Evolutionary conservation across 2,888 invertebrate genomes (phyloP).

Genomic region (Elgonia sp.): DNA sequence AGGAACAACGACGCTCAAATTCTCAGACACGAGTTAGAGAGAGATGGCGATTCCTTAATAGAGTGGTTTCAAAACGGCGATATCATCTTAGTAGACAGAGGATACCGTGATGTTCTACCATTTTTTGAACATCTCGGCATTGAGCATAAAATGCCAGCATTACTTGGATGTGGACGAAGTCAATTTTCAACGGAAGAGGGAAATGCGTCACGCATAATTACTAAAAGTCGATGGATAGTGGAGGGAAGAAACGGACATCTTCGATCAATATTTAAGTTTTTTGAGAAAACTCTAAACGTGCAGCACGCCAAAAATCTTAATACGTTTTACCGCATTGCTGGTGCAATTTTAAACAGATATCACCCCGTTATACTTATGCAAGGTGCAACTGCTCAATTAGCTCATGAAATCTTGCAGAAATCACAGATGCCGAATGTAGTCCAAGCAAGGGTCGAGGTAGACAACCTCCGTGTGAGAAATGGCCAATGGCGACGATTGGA

Average conservation of each 20-base stretch:
- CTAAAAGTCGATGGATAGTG: constrained; percentile 56
- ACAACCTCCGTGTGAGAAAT: constrained; percentile 13
- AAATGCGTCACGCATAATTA: constrained; percentile 44
- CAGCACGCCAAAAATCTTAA: constrained; percentile 41
- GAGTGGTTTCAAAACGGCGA: constrained; percentile 62
- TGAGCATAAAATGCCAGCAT: constrained; percentile 48
- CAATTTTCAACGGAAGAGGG: constrained; percentile 61
- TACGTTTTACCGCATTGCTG: constrained; percentile 27
- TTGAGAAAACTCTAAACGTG: constrained; percentile 36
- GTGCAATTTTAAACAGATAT: constrained; percentile 60
- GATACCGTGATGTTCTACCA: constrained; percentile 59
- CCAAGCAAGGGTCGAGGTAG: constrained; percentile 41
- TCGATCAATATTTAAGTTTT: constrained; percentile 51
- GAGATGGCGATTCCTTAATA: constrained; percentile 27
- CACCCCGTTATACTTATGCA: constrained; percentile 18
- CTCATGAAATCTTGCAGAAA: neutral
- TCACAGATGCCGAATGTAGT: constrained; percentile 38
- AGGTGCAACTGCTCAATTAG: neutral
- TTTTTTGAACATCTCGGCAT: constrained; percentile 48
- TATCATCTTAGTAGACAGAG: constrained; percentile 62
- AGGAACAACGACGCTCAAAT: constrained; percentile 63
- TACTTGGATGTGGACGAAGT: constrained; percentile 18
- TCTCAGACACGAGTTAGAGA: constrained; percentile 37
- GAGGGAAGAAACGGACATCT: constrained; percentile 63
- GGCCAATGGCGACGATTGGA: constrained; percentile 41